A percentile compares a stretch with the other conserved stretches of the same genome.
These are phyloP conservation scores for Spizella passerina DNA, from an alignment of 2,797 vertebrate species.

Conservation along the genomic window DNA sequence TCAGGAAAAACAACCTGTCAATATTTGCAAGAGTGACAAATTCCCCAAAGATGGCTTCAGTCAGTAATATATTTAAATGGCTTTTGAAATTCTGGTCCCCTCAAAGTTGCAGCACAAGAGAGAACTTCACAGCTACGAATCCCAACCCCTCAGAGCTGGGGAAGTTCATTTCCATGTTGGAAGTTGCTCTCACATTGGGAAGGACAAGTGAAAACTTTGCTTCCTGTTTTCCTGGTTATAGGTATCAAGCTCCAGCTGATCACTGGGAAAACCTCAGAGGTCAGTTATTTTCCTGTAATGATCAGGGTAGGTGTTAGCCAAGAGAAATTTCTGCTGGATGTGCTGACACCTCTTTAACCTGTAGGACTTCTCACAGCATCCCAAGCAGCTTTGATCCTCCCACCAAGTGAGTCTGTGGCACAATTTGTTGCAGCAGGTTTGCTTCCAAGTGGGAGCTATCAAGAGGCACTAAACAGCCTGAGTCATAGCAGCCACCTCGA, in stretches of 20 bases:
- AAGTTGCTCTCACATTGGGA: neutral
- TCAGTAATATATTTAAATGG: neutral
- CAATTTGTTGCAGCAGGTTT: neutral
- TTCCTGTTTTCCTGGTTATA: neutral
- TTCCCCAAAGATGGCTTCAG: neutral
- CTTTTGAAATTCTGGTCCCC: neutral
- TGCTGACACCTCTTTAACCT: neutral
- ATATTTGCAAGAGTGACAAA: neutral
- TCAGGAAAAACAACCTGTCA: neutral
- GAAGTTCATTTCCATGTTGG: neutral
- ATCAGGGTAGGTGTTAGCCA: neutral
- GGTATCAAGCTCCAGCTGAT: neutral
- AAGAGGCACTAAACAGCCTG: neutral
- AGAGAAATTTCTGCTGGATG: neutral
- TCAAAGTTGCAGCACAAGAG: neutral
- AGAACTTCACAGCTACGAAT: neutral
- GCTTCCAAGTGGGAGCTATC: neutral
- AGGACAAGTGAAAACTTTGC: neutral
- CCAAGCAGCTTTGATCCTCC: neutral
- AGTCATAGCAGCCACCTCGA: neutral
- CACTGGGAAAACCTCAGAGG: neutral
- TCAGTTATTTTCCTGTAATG: neutral
- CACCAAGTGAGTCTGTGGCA: neutral
- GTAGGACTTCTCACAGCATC: neutral
- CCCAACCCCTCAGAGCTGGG: neutral